Base-by-base conservation (phyloP, 2,888 invertebrate genomes). In the Drepana falcataria region DNA sequence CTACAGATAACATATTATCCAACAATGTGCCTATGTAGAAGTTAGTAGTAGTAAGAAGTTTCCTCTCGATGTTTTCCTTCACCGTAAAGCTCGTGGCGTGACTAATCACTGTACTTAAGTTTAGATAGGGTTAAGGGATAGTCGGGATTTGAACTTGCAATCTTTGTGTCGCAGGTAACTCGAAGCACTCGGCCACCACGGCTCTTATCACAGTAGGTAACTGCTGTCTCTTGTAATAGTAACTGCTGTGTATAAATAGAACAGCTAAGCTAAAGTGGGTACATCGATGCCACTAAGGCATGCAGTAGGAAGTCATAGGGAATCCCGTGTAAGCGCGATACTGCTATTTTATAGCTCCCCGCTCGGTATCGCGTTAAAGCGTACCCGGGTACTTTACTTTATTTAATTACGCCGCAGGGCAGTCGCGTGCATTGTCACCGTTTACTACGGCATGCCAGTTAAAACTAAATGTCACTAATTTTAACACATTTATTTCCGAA, bases 331-430 rank as follows among this genome's bases (percentile, higher is more conserved):
- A 53, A 44, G 55, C 48, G 7, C 21, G 40, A 47, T 52, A 37
- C 60, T 68, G 68, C 61, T 59, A 65, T 60, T 63, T 56, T 52
- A 55, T 49, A 35, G 56, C 55, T 47, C 61, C 51, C 9, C 54
- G 52, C 57, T 59, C 35, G 55, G 55, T 57, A 33, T 34, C 48
- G 33, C 21, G 48, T 33, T 48, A 47, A 48, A 52, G 60, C 60
- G 59, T 55, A 44, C 44, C 52, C 37, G 48, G 48, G 68, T 62
- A 64, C 61, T 60, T 62, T 52, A 54, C 55, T 55, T 63, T 59
- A 71, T 67, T 68, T 70, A 69, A 71, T 66, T 71, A 71, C 55
- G 51, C 53, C 49, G 48, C n/a, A 40, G 44, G 9, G 9, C 44
- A 7, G 54, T 64, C 62, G 65, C 68, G 61, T 68, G 68, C 47